phyloP scores from a whole-genome alignment of 1,140 invertebrate genomes.

The Diplogasteroides magnus region DNA sequence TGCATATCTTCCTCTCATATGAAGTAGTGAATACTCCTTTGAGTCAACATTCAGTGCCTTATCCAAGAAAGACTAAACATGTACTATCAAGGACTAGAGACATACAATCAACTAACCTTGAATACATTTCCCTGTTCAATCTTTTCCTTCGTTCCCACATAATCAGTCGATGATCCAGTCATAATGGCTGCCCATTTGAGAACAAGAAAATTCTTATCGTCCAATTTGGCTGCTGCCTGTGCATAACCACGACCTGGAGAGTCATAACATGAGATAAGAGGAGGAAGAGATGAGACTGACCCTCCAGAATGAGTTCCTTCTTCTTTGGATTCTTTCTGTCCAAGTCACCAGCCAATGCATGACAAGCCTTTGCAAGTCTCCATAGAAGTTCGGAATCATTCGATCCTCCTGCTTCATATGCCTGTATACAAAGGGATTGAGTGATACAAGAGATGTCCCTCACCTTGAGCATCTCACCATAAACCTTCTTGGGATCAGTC shows the following conservation, averaged over 20 bases:
- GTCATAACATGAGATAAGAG: background rate
- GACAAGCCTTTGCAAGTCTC: background rate
- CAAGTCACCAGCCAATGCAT: background rate
- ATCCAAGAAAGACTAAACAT: conserved; percentile 55
- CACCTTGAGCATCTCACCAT: background rate
- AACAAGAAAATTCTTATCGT: background rate
- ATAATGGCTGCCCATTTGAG: conserved; percentile 44
- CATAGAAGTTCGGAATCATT: background rate
- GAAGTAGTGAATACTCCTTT: conserved; percentile 55
- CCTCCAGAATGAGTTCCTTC: background rate
- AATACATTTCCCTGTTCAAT: conserved; percentile 58
- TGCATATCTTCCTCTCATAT: conserved; percentile 57
- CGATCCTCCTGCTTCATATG: background rate
- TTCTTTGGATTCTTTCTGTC: background rate
- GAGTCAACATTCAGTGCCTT: conserved; percentile 56
- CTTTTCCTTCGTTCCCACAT: conserved; percentile 56
- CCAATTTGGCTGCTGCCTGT: background rate
- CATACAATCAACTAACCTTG: conserved; percentile 29
- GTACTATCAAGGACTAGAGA: background rate
- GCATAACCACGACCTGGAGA: background rate
- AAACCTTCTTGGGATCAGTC: background rate
- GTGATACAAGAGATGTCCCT: background rate
- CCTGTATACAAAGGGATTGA: background rate
- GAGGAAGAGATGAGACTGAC: background rate
- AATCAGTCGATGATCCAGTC: conserved; percentile 40